Evolutionary conservation across 2,113 vertebrate genomes (phyloP), one percentile per base, ranked within the genome.

Genomic region (Charina bottae): DNA sequence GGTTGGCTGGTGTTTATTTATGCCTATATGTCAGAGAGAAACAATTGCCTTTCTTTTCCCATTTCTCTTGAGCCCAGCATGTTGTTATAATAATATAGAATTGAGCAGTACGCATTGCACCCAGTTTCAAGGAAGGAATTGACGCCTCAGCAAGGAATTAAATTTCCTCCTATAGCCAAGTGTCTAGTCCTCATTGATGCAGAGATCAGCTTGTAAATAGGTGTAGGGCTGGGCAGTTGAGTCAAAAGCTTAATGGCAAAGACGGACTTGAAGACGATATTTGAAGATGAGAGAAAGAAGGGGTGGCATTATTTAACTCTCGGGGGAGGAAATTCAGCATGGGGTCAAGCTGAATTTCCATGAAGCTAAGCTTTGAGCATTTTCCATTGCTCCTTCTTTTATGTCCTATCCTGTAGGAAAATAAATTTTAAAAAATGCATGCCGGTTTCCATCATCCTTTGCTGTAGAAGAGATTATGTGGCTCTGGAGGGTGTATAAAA

Each of bases 301-400:
- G 1, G n/a, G 53, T 1, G n/a, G 0, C 17, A 0, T 90, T 21
- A 4, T 53, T 33, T n/a, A n/a, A 24, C 24, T 37, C n/a, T 2
- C 26, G n/a, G 55, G n/a, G 17, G 55, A 19, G 17, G 37, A 58
- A 2, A 17, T 24, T 3, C 12, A 4, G 37, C n/a, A 53, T 28
- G 37, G 2, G 42, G 37, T 17, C 62, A 49, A 26, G 37, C 21
- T 62, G 58, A 6, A 62, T 6, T 42, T 13, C 12, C 42, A 42
- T 9, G 1, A 2, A 33, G 84, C 49, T 21, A 17, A 33, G 33
- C 17, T 37, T 37, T 17, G 46, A 46, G 37, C 4, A 10, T 37
- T 87, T 21, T 42, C 8, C 33, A 9, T 59, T 5, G 33, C 53
- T 87, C n/a, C 26, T 37, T 58, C 28, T 85, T 10, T 24, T 26